phyloP scores from a whole-genome alignment of 2,113 vertebrate species.

The Anser brachyrhynchus region DNA sequence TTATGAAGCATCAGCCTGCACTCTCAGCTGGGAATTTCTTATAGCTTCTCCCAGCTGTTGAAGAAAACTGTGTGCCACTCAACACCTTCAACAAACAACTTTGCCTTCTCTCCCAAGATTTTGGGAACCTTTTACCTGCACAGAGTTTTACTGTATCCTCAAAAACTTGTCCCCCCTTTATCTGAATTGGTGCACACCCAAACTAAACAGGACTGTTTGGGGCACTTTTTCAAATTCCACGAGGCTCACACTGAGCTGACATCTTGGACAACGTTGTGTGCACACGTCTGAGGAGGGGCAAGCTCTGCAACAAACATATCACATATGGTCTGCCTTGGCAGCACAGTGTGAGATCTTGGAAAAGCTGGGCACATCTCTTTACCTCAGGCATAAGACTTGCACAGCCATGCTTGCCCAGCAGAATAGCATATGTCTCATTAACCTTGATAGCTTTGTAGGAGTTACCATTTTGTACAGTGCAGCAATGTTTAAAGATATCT shows the following conservation, averaged over 20 bases:
- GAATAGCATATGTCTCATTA: slow-evolving; percentile 30
- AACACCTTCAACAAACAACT: neutral
- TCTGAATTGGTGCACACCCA: neutral
- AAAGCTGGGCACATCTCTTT: neutral
- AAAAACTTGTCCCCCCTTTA: neutral
- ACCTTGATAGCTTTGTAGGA: slow-evolving; percentile 34
- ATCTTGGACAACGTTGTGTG: neutral
- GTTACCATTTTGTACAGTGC: neutral
- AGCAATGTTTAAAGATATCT: neutral
- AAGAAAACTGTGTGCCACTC: neutral
- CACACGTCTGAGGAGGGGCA: neutral
- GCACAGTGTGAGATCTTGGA: neutral
- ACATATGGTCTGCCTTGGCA: neutral
- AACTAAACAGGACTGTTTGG: neutral
- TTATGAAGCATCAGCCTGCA: neutral
- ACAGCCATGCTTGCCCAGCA: neutral
- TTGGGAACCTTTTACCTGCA: neutral
- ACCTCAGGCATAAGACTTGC: neutral
- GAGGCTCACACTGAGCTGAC: neutral
- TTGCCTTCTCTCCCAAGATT: neutral
- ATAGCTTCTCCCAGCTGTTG: neutral
- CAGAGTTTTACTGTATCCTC: neutral
- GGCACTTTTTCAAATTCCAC: neutral
- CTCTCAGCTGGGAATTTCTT: neutral
- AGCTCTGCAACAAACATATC: neutral